Evolutionary conservation across 2,888 invertebrate genomes (phyloP), one percentile per base, ranked within the genome.

Genomic region (Cyclophora albipunctata): DNA sequence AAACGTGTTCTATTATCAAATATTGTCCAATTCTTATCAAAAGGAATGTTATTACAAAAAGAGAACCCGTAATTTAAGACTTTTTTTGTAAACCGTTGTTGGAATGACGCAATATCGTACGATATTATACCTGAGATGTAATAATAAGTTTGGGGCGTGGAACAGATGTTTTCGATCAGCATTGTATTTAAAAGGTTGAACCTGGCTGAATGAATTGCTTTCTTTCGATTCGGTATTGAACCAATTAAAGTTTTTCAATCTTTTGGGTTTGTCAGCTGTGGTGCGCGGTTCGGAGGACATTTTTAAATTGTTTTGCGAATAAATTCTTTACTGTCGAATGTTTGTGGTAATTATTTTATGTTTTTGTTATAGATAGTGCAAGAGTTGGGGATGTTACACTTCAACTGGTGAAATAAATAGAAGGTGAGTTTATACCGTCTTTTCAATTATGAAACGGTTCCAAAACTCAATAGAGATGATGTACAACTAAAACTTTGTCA

Each of bases 341-440:
- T 43, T 34, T 34, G 4, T 34, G 2, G 6, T 33, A 34, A 34
- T 7, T 45, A 50, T 55, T 45, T 54, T 55, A 51, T 52, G 35
- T 63, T 57, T 62, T 82, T 84, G 76, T 84, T 85, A 50, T 83
- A 86, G 87, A 71, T 5, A 75, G 87, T 86, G 87, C 87, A 85
- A 70, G 72, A 71, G 71, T 71, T 20, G 76, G 84, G 78, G 75
- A 86, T 85, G 85, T 71, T 73, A 62, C 61, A 63, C 62, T 64
- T 69, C 68, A 67, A 60, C 67, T 71, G 73, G 69, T 75, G 74
- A 76, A 71, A 71, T 71, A 67, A 64, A 59, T 66, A 68, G 69
- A 74, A 80, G 81, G 87, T 84, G 62, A 77, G 78, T 58, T 54
- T 45, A 5, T 37, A 37, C 37, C 20, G 20, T 1, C 2, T 20